A percentile compares a stretch with the other conserved stretches of the same genome.
phyloP scores from a whole-genome alignment of 2,797 vertebrate species.

The Sparidentex hasta region DNA sequence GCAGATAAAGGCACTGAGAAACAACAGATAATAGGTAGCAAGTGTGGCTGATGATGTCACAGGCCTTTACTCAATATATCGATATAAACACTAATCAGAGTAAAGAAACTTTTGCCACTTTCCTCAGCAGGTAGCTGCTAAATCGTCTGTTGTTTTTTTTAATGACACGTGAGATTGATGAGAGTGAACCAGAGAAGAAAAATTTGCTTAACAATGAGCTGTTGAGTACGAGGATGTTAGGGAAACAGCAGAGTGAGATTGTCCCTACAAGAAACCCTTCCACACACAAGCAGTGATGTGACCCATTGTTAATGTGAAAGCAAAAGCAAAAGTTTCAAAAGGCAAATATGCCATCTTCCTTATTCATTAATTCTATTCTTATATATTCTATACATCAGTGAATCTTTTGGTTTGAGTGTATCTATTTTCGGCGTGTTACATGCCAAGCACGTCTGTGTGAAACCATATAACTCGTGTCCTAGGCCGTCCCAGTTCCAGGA shows the following conservation, averaged over 20 bases:
- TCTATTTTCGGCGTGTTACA: background rate
- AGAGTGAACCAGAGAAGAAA: background rate
- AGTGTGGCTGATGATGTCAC: background rate
- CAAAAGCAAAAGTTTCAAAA: conserved; percentile 30
- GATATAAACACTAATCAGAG: background rate
- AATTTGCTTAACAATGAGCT: background rate
- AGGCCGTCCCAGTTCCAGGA: background rate
- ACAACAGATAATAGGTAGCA: background rate
- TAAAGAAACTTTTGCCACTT: background rate
- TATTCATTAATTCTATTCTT: background rate
- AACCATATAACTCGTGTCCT: background rate
- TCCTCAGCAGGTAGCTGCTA: background rate
- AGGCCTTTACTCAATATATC: background rate
- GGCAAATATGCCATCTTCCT: background rate
- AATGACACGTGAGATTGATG: background rate
- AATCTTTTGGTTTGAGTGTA: background rate
- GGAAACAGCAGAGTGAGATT: conserved; percentile 2
- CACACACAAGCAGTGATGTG: conserved; percentile 1
- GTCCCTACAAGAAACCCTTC: background rate
- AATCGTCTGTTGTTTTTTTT: background rate
- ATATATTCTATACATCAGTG: background rate
- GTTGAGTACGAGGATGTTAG: no score
- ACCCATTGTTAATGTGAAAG: conserved; percentile 11
- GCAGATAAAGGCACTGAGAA: background rate
- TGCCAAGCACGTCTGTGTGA: background rate